These are phyloP conservation scores for Thunnus albacares DNA, from an alignment of 2,797 vertebrate genomes.

Conservation along the genomic window DNA sequence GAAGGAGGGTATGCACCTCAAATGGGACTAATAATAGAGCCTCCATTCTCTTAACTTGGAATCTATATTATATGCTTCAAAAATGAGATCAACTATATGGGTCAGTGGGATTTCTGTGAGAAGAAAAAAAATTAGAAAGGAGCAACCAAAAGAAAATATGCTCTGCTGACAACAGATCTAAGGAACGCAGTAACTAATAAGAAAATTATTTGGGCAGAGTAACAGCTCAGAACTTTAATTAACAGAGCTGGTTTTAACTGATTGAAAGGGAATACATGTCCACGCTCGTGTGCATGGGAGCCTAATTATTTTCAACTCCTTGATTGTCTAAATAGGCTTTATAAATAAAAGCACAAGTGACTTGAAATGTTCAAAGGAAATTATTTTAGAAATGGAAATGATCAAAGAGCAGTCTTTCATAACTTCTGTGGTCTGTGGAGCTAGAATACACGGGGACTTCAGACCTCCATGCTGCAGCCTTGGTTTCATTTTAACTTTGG, in stretches of 20 bases:
- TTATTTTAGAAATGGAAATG: constrained; percentile 79
- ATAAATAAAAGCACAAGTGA: constrained; percentile 85
- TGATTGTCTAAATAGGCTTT: constrained; percentile 85
- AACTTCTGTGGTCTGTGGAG: constrained; percentile 72
- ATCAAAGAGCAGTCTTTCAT: constrained; percentile 77
- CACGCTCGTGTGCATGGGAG: constrained; percentile 66
- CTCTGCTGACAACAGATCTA: constrained; percentile 86
- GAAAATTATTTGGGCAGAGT: constrained; percentile 84
- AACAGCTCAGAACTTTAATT: constrained; percentile 87
- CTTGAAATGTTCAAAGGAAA: constrained; percentile 84
- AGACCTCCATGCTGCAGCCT: constrained; percentile 52
- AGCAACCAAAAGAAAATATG: constrained; percentile 79
- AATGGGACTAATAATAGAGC: constrained; percentile 81
- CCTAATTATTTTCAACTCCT: constrained; percentile 85
- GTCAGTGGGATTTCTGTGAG: constrained; percentile 84
- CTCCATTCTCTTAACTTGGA: constrained; percentile 66
- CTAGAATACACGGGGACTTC: constrained; percentile 65
- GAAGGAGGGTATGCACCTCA: constrained; percentile 73
- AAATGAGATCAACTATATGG: constrained; percentile 86
- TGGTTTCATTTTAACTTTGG: constrained; percentile 59
- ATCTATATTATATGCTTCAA: constrained; percentile 79
- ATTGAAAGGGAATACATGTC: constrained; percentile 85
- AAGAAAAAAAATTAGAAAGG: constrained; percentile 47
- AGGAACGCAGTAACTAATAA: constrained; percentile 83
- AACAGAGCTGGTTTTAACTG: constrained; percentile 83